Evolutionary conservation across 1,140 invertebrate genomes (phyloP).

Genomic region (Procambarus clarkii): DNA sequence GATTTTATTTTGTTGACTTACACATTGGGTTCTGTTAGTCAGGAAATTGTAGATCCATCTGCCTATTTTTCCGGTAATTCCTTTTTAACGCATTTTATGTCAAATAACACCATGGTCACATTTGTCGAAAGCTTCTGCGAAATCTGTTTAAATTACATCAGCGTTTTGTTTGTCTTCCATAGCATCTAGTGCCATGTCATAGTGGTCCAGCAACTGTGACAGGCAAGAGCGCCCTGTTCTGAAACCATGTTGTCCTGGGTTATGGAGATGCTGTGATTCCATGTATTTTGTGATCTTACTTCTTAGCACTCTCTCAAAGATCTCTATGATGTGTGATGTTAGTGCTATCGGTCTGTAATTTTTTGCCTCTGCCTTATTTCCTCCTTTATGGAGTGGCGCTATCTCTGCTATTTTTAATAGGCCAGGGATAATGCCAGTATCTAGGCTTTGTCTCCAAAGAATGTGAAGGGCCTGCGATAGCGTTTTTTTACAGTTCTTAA

Average conservation of each 20-base stretch:
- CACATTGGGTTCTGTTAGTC: neutral
- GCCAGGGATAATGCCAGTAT: too few relatives aligned
- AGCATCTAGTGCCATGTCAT: neutral
- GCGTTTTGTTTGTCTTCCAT: neutral
- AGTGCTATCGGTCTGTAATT: neutral
- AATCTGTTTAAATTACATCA: neutral
- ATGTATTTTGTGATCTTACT: neutral
- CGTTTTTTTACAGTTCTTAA: too few relatives aligned
- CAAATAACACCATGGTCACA: neutral
- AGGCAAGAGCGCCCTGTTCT: neutral
- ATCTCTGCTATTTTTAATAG: too few relatives aligned
- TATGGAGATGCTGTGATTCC: neutral
- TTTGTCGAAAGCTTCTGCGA: neutral
- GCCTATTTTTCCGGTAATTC: neutral
- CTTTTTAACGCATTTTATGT: neutral
- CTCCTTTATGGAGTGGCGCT: too few relatives aligned
- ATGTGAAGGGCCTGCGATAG: too few relatives aligned
- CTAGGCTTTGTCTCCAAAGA: too few relatives aligned
- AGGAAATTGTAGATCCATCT: neutral
- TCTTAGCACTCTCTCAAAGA: neutral
- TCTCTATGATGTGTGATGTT: neutral
- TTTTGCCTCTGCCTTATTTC: too few relatives aligned
- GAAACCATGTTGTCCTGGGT: neutral
- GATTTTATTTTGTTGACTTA: neutral
- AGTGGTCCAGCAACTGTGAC: neutral